These are phyloP conservation scores for Apodemus agrarius DNA, from an alignment of 2,797 vertebrate genomes.

Conservation along the genomic window DNA sequence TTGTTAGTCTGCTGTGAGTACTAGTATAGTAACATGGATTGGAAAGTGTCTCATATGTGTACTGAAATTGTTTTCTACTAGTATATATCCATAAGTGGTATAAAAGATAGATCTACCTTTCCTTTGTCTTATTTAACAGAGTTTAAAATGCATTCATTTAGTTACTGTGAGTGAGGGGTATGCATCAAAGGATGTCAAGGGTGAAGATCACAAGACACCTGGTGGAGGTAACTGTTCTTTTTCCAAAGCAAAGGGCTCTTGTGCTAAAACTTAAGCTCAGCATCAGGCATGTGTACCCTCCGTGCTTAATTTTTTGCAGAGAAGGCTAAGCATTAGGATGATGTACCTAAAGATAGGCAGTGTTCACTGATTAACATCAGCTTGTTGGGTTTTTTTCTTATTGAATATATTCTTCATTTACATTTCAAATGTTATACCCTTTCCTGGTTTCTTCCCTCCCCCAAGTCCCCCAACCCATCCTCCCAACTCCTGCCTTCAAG, in stretches of 20 bases:
- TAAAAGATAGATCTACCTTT: not conserved
- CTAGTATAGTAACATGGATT: too few species aligned
- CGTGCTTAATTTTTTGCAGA: not conserved
- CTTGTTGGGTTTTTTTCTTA: too few species aligned
- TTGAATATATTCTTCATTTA: too few species aligned
- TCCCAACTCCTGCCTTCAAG: too few species aligned
- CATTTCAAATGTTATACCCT: too few species aligned
- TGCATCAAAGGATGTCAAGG: not conserved
- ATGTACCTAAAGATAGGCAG: not conserved
- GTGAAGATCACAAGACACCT: not conserved
- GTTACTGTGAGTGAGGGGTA: not conserved
- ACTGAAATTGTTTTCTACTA: not conserved
- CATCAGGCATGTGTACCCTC: not conserved
- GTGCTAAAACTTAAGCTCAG: not conserved
- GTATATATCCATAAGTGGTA: not conserved
- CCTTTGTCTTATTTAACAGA: not conserved
- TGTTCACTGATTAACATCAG: not conserved
- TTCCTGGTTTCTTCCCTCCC: too few species aligned
- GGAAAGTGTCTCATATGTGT: not conserved
- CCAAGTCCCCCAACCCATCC: too few species aligned
- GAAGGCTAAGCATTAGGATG: too few species aligned
- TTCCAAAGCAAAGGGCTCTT: not conserved
- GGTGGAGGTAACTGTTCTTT: not conserved
- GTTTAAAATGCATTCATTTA: not conserved
- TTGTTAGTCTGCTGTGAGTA: not conserved